Evolutionary conservation across 1,140 invertebrate species (phyloP).

Genomic region (Orchesella cincta): DNA sequence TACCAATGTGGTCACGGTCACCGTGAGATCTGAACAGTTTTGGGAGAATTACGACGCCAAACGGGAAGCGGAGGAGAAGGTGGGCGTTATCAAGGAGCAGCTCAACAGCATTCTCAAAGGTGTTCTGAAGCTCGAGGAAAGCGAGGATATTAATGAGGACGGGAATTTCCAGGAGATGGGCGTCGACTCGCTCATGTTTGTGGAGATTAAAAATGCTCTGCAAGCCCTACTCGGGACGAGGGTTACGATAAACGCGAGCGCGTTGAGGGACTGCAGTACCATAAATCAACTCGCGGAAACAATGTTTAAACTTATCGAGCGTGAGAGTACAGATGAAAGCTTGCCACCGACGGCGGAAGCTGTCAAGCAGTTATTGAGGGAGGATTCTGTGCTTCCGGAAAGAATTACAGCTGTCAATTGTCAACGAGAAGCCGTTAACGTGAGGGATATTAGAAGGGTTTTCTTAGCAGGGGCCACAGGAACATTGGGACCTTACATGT

Average conservation of each 20-base stretch:
- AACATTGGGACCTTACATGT: background rate
- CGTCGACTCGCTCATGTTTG: background rate
- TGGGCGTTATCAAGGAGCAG: background rate
- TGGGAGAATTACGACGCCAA: no score
- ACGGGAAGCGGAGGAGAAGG: background rate
- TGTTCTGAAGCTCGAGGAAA: background rate
- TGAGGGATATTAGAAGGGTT: background rate
- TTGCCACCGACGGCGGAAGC: background rate
- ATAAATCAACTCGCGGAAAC: background rate
- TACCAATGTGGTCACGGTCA: no score
- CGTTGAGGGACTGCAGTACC: background rate
- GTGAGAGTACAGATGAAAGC: background rate
- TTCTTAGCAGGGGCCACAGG: background rate
- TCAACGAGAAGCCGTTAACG: background rate
- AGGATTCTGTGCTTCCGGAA: background rate
- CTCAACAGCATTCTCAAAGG: background rate
- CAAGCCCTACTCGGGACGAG: background rate
- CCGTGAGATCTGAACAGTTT: no score
- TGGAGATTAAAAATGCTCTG: slow-evolving; percentile 4
- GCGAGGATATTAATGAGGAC: background rate
- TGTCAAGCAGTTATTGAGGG: background rate
- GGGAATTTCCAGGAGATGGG: slow-evolving; percentile 1
- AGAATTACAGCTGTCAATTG: background rate
- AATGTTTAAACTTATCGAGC: background rate
- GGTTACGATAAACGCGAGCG: background rate